These are phyloP conservation scores for Brachionus asplanchnoidis DNA, from an alignment of 1,140 invertebrate genomes.

Conservation along the genomic window DNA sequence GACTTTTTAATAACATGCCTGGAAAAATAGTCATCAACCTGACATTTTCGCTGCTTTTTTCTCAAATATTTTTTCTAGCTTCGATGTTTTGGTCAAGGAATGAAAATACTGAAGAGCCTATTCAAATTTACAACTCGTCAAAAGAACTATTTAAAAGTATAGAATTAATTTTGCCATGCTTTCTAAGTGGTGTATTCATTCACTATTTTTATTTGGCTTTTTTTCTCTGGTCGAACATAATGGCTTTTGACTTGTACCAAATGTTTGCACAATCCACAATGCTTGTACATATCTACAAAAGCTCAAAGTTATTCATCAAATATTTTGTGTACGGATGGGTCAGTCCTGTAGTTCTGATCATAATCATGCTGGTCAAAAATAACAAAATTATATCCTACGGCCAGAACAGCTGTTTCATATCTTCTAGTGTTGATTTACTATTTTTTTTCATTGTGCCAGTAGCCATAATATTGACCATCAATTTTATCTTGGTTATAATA, in stretches of 20 bases:
- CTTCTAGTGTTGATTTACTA: not conserved
- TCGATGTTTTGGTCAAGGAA: not conserved
- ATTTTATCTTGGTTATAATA: not conserved
- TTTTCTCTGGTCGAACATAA: conserved; percentile 15
- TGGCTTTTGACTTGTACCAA: conserved; percentile 5
- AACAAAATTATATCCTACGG: not conserved
- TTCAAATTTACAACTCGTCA: not conserved
- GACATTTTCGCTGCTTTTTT: not conserved
- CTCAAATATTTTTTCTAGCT: not conserved
- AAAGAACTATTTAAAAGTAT: not conserved
- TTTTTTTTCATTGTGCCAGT: not conserved
- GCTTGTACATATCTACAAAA: not conserved
- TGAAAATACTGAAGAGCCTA: not conserved
- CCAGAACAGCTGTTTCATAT: not conserved
- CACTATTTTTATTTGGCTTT: conserved; percentile 22
- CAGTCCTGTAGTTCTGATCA: not conserved
- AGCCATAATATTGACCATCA: not conserved
- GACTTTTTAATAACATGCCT: not conserved
- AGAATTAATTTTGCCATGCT: not conserved
- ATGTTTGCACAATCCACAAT: not conserved
- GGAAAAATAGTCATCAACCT: conserved; percentile 5
- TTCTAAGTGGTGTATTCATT: not conserved
- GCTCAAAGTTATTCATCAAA: not conserved
- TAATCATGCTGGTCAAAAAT: not conserved
- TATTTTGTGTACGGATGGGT: not conserved